These are phyloP conservation scores for Podarcis raffonei DNA, from an alignment of 2,113 vertebrate species.

Conservation along the genomic window DNA sequence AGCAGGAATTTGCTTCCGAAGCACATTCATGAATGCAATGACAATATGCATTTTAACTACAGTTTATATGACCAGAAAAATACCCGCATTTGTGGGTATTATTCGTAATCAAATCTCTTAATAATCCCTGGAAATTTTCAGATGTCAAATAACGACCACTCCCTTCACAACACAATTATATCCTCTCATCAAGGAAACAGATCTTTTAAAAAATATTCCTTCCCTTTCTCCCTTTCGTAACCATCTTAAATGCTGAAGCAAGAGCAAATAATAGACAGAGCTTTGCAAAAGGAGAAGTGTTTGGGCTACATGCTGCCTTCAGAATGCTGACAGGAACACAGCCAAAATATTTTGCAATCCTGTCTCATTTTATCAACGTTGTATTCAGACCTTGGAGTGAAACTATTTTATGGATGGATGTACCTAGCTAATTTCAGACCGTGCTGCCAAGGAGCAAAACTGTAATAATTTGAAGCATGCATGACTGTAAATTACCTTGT, in stretches of 20 bases:
- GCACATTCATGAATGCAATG: slow-evolving; percentile 52
- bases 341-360: slow-evolving; percentile 24
- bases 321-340: background rate
- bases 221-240: slow-evolving; percentile 15
- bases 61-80: slow-evolving; percentile 50
- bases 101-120: slow-evolving; percentile 67
- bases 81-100: slow-evolving; percentile 28
- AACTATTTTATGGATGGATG: background rate
- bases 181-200: background rate
- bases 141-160: slow-evolving; percentile 55
- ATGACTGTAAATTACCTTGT: background rate
- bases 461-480: background rate
- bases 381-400: slow-evolving; percentile 26
- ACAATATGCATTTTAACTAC: slow-evolving; percentile 71
- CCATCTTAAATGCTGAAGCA: slow-evolving; percentile 1
- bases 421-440: background rate
- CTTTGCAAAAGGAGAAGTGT: slow-evolving; percentile 1
- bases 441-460: background rate
- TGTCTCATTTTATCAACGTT: slow-evolving; percentile 48
- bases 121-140: slow-evolving; percentile 68
- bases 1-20: slow-evolving; percentile 73
- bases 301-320: background rate
- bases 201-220: slow-evolving; percentile 1
- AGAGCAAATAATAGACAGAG: slow-evolving; percentile 10
- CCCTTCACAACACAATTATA: slow-evolving; percentile 17